phyloP scores from a whole-genome alignment of 2,888 invertebrate genomes.

The Agriopis aurantiaria region DNA sequence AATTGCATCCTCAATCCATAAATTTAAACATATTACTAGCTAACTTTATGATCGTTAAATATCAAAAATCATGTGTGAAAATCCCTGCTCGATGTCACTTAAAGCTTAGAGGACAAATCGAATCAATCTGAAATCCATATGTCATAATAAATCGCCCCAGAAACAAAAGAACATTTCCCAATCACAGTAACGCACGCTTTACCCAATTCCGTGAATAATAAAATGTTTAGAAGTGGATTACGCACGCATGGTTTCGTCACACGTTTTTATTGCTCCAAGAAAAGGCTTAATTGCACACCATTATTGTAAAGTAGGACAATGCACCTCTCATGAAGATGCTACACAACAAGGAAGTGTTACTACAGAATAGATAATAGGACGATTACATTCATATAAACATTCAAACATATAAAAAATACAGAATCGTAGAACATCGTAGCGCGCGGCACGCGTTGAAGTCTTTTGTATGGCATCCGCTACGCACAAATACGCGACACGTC shows the following conservation, averaged over 20 bases:
- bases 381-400: neutral
- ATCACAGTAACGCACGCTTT: constrained; percentile 36
- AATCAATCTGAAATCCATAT: constrained; percentile 10
- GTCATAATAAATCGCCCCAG: constrained; percentile 33
- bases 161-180: constrained; percentile 42
- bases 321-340: constrained; percentile 26
- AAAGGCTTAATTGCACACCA: constrained; percentile 24
- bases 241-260: constrained; percentile 42
- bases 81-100: too few species aligned
- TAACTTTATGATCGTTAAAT: neutral
- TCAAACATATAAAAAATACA: neutral
- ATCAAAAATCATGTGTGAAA: too few species aligned
- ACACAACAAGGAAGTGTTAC: constrained; percentile 22
- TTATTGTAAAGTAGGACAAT: constrained; percentile 34
- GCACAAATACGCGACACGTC: neutral
- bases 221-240: constrained; percentile 26
- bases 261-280: constrained; percentile 21
- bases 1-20: neutral
- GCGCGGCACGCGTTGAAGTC: constrained; percentile 18
- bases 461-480: constrained; percentile 7
- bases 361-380: constrained; percentile 5
- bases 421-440: constrained; percentile 5
- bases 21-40: neutral
- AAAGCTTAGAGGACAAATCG: too few species aligned
- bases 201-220: constrained; percentile 39